Conservation (phyloP, 2,797 vertebrate genomes). For the Sebastiscus tertius region DNA sequence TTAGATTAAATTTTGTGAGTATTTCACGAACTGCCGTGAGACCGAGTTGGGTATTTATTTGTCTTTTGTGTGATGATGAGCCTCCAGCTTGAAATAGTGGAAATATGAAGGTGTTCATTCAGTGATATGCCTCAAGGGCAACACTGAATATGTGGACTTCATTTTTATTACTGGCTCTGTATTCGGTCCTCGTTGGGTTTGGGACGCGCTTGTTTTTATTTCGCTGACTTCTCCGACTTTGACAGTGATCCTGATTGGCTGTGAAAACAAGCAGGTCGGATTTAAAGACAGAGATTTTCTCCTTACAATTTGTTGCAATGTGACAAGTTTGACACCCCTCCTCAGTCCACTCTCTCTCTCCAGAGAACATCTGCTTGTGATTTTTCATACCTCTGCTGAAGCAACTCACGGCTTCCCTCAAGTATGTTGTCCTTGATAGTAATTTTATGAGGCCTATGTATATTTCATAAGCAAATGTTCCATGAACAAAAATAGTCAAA, state of each 20-base stretch:
- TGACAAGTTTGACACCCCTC: slow-evolving; percentile 56
- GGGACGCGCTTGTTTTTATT: slow-evolving; percentile 8
- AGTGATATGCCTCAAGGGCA: neutral
- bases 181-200: neutral
- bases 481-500: slow-evolving; percentile 18
- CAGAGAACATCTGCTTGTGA: slow-evolving; percentile 44
- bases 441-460: slow-evolving; percentile 14
- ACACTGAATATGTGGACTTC: neutral
- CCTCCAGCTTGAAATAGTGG: neutral
- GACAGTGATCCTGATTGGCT: slow-evolving; percentile 49
- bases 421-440: slow-evolving; percentile 17
- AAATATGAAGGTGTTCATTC: neutral
- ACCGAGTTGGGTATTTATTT: slow-evolving; percentile 1
- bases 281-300: slow-evolving; percentile 44
- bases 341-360: slow-evolving; percentile 31
- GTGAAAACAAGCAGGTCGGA: slow-evolving; percentile 54
- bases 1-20: too few relatives aligned
- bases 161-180: neutral
- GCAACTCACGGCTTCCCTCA: slow-evolving; percentile 5
- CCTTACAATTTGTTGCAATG: slow-evolving; percentile 24
- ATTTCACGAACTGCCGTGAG: too few relatives aligned
- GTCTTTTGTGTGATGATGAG: slow-evolving; percentile 9
- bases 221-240: neutral
- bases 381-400: slow-evolving; percentile 27
- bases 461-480: slow-evolving; percentile 36